These are phyloP conservation scores for Cydia splendana DNA, from an alignment of 1,140 invertebrate species.

Conservation along the genomic window DNA sequence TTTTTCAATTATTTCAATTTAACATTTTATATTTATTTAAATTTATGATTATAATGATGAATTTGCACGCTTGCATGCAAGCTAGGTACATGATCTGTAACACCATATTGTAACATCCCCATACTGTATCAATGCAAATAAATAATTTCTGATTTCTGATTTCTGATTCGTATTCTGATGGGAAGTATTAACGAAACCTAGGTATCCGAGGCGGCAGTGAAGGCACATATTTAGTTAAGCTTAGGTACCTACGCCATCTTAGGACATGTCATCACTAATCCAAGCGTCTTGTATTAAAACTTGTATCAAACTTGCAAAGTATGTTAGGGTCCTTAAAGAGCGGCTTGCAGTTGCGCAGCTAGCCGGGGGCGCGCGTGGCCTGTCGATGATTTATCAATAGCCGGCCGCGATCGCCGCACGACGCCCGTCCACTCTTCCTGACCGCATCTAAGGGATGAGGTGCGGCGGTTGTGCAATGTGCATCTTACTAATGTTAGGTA, in stretches of 20 bases:
- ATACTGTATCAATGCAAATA: too few species aligned
- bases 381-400: conserved; percentile 71
- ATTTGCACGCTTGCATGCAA: too few species aligned
- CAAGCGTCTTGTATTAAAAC: background rate
- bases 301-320: background rate
- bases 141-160: too few species aligned
- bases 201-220: too few species aligned
- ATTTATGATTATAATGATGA: too few species aligned
- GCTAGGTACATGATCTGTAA: too few species aligned
- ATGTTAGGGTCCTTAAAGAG: conserved; percentile 13
- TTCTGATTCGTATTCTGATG: too few species aligned
- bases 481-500: too few species aligned
- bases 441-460: conserved; percentile 35
- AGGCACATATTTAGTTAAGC: background rate
- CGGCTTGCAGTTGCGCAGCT: conserved; percentile 45
- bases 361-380: conserved; percentile 69
- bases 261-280: background rate
- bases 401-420: conserved; percentile 60
- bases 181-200: too few species aligned
- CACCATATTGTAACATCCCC: too few species aligned
- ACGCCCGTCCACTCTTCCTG: conserved; percentile 59
- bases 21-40: too few species aligned
- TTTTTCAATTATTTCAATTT: too few species aligned
- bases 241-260: background rate
- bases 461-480: conserved; percentile 34